phyloP scores from a whole-genome alignment of 2,113 vertebrate genomes.

The Pan paniscus region DNA sequence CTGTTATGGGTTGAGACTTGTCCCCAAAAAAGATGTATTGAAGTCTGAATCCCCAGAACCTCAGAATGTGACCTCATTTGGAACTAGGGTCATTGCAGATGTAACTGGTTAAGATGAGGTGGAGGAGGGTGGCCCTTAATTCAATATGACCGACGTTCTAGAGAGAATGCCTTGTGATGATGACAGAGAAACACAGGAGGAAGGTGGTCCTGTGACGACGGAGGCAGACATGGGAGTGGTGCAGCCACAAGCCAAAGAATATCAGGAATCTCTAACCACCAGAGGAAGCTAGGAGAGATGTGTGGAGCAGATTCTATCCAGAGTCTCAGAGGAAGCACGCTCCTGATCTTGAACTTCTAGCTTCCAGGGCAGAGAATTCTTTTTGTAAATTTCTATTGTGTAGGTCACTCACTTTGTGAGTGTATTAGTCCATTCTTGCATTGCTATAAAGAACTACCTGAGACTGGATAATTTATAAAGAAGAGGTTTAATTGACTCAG shows the following conservation, averaged over 20 bases:
- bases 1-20: background rate
- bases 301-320: fast-evolving
- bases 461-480: too few relatives aligned
- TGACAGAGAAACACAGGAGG: background rate
- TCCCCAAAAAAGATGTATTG: background rate
- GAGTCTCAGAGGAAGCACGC: background rate
- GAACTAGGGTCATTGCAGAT: background rate
- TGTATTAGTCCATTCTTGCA: too few relatives aligned
- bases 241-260: too few relatives aligned
- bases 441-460: too few relatives aligned
- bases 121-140: background rate
- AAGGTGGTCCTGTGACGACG: fast-evolving
- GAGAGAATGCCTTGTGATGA: fast-evolving
- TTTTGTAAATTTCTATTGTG: too few relatives aligned
- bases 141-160: background rate
- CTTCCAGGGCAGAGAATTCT: too few relatives aligned
- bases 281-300: background rate
- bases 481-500: too few relatives aligned
- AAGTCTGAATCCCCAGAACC: background rate
- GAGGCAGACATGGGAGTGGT: background rate
- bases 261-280: fast-evolving
- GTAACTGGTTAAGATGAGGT: background rate
- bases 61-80: background rate
- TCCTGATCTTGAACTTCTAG: background rate
- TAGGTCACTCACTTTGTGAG: background rate